Evolutionary conservation across 2,113 vertebrate genomes (phyloP).

Genomic region (Crotalus horridus): DNA sequence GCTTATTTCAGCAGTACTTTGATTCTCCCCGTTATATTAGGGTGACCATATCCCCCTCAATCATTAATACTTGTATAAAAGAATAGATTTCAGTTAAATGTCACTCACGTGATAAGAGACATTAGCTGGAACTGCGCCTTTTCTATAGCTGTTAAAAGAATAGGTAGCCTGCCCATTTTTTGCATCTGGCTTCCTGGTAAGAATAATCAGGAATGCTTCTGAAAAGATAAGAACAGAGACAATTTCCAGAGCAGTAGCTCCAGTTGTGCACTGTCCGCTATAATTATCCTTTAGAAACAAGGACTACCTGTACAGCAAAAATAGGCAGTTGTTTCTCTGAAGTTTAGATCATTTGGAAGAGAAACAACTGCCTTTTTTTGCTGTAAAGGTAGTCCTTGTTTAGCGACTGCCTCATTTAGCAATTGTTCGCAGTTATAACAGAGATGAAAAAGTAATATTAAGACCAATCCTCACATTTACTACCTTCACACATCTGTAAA

Average conservation of each 20-base stretch:
- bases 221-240: not conserved
- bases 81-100: not conserved
- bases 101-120: not conserved
- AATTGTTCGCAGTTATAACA: not conserved
- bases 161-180: not conserved
- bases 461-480: not conserved
- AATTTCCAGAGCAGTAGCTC: not conserved
- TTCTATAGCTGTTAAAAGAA: not conserved
- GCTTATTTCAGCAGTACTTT: not conserved
- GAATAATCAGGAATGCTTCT: not conserved
- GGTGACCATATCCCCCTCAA: not conserved
- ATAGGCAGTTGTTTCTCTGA: too few relatives aligned
- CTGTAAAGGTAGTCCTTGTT: not conserved
- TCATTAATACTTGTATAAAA: not conserved
- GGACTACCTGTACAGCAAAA: too few relatives aligned
- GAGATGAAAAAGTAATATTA: not conserved
- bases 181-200: not conserved
- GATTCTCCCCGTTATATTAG: not conserved
- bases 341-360: not conserved
- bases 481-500: not conserved
- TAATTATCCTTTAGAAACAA: not conserved
- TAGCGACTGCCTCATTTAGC: not conserved
- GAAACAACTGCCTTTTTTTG: not conserved
- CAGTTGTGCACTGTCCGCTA: not conserved
- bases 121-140: not conserved